Evolutionary conservation across 2,888 invertebrate species (phyloP), one percentile per base, ranked within the genome.

Genomic region (Meloe dianella): DNA sequence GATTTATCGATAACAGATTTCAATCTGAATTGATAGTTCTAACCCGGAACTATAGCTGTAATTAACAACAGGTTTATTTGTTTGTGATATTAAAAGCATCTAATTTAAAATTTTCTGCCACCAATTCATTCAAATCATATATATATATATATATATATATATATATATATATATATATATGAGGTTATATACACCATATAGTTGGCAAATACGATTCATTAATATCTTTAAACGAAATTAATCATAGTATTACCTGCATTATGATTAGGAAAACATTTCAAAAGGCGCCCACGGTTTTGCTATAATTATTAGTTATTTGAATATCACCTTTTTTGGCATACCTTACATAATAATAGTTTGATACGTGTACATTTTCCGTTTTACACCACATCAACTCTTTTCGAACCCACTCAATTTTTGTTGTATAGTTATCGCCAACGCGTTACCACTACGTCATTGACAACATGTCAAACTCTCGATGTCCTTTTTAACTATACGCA

Each of bases 321-420:
- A 75, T 76, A 76, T 76, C 69, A 68, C 81, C 80, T 79, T 80
- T 75, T 77, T 77, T 70, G 76, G 73, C 70, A 74, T 73, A 73
- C 71, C 73, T 75, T 75, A 75, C 74, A 75, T 75, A 76, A 76
- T 71, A 72, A 71, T 60, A 69, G 22, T 54, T 70, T 71, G 64
- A 65, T 66, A 71, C 67, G 63, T 71, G 71, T 70, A 68, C 73
- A 72, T 73, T 72, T 72, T 67, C 61, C 70, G 73, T 70, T 70
- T 75, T 70, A 68, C 56, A 63, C 66, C 63, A 66, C 63, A 63
- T 63, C 63, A 60, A 66, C 60, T 66, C 22, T 54, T 54, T 54
- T 63, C 30, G 60, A 65, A 17, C 68, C 68, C 65, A 68, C 68
- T 63, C 68, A 47, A 62, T 58, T 57, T n/a, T 62, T 29, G 5